A percentile compares a stretch with the other conserved stretches of the same genome.
Evolutionary conservation across 2,113 vertebrate genomes (phyloP).

Genomic region (Cichladusa arquata): DNA sequence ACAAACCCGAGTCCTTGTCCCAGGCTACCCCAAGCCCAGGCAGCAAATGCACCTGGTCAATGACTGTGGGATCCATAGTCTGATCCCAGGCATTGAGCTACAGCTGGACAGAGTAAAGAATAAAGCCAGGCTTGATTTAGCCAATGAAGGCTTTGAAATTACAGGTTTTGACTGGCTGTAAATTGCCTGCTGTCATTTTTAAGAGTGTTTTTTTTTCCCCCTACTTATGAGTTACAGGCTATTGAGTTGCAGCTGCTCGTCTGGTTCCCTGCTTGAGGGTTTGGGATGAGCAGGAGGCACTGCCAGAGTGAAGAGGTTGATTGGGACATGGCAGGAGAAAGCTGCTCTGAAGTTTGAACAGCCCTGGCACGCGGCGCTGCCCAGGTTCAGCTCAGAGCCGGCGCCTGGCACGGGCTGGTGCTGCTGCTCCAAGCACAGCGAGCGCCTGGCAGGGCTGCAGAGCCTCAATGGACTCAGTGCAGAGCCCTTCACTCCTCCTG

Average conservation of each 20-base stretch:
- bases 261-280: background rate
- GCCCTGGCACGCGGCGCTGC: background rate
- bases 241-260: conserved; percentile 32
- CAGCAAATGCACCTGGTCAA: background rate
- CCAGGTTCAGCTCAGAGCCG: background rate
- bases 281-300: background rate
- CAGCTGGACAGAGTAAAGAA: background rate
- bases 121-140: background rate
- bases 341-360: background rate
- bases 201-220: background rate
- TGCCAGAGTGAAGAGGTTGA: background rate
- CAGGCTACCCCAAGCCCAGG: background rate
- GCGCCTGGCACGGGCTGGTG: background rate
- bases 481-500: background rate
- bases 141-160: background rate
- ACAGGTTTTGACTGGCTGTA: background rate
- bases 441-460: conserved; percentile 5
- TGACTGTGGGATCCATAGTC: rapidly evolving
- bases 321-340: background rate
- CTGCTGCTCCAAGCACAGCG: background rate
- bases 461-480: background rate
- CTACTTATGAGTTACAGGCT: background rate
- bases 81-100: background rate
- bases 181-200: background rate
- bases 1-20: background rate